Base-by-base conservation (phyloP, 1,140 invertebrate species). In the Drosophila littoralis region DNA sequence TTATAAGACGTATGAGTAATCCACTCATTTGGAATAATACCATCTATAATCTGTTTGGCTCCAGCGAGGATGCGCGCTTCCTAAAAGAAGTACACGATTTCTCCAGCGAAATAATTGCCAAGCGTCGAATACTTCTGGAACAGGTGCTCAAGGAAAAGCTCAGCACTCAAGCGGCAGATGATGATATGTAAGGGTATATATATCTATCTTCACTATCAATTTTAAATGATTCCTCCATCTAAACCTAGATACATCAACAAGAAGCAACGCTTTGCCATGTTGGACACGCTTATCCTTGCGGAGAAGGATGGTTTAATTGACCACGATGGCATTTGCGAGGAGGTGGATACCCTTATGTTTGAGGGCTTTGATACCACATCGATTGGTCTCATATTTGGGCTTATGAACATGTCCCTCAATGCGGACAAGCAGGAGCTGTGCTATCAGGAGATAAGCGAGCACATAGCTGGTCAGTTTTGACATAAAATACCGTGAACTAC, bases 311-410 rank as follows among this genome's bases (percentile, higher is more conserved):
- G 92, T 13, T 92, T 82, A 0, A 94, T 94, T 42, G 94, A 93
- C 61, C 93, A 96, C 70, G 67, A 93, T 42, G 96, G 96, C 61
- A 96, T 97, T 45, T 93, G 94, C 75, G 96, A 97, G 82, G 96
- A 97, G 93, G 96, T 97, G 4, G 96, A 97, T 83, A 97, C 96
- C 0, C 96, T 97, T 63, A 95, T 96, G 93, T 97, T 97, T 92
- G 96, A 95, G 77, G 94, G 94, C 1, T 96, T 96, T 78, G 96
- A 97, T 79, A 97, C 96, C 13, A 96, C 95, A 1, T 94, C 94
- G 0, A 93, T 94, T 42, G 93, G 89, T 4, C 78, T 96, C 2
- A 93, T 91, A 48, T 96, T 94, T 92, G 92, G 93, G 0, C 79
- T 96, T 5, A 93, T 95, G 82, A 91, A 94, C 10, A 73, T 96